Evolutionary conservation across 2,797 vertebrate species (phyloP).

Genomic region (Balearica regulorum): DNA sequence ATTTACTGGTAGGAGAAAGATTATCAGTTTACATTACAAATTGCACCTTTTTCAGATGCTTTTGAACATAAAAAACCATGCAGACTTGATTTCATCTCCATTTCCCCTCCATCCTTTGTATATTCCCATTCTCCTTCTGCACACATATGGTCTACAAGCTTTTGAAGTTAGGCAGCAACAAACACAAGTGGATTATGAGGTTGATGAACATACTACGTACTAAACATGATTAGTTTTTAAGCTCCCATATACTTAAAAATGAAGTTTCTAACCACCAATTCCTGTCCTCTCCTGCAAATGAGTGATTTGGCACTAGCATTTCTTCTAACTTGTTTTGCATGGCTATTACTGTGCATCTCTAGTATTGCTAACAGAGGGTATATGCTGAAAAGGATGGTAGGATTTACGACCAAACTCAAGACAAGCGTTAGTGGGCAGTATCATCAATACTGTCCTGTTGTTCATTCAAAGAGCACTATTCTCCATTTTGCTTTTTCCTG

Average conservation of each 20-base stretch:
- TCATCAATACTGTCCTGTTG: neutral
- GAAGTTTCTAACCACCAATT: neutral
- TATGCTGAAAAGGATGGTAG: neutral
- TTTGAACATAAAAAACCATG: neutral
- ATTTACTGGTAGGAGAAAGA: neutral
- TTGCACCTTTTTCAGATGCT: neutral
- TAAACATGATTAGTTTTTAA: neutral
- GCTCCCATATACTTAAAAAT: neutral
- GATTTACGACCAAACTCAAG: neutral
- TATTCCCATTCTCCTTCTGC: neutral
- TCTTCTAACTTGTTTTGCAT: neutral
- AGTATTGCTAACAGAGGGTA: neutral
- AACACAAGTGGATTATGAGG: neutral
- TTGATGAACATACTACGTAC: neutral
- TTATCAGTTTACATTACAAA: neutral
- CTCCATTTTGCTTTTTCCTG: neutral
- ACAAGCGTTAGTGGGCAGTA: neutral
- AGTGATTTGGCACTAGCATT: neutral
- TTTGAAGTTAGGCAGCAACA: neutral
- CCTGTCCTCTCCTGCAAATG: neutral
- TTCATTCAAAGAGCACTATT: neutral
- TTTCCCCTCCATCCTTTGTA: neutral
- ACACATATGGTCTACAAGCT: neutral
- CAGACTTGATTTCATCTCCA: neutral
- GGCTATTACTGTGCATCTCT: neutral